Evolutionary conservation across 2,797 vertebrate species (phyloP).

Genomic region (Morelia viridis): DNA sequence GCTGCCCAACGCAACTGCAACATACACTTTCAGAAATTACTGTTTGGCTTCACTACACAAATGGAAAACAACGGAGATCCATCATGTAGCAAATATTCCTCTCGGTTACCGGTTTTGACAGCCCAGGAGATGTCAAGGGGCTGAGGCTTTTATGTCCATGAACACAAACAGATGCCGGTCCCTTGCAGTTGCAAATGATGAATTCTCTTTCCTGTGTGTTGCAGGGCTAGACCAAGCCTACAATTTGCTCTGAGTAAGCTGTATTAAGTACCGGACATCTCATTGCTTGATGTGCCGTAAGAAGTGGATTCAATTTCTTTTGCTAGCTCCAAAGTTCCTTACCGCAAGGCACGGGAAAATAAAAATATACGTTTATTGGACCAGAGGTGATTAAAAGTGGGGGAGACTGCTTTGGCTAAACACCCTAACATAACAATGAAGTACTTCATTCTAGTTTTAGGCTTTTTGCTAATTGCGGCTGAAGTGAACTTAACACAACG

Average conservation of each 20-base stretch:
- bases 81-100: conserved; percentile 9
- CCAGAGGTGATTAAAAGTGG: neutral
- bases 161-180: neutral
- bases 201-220: neutral
- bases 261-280: neutral
- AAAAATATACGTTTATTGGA: neutral
- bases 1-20: neutral
- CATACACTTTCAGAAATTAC: neutral
- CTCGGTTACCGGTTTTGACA: neutral
- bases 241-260: neutral
- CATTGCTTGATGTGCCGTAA: neutral
- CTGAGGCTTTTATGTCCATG: neutral
- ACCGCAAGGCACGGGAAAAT: too few relatives aligned
- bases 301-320: neutral
- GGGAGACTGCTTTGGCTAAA: neutral
- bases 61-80: conserved; percentile 12
- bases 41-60: neutral
- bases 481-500: neutral
- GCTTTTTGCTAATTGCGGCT: neutral
- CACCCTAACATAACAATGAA: neutral
- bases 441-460: neutral
- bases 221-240: neutral
- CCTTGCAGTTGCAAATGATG: neutral
- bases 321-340: neutral
- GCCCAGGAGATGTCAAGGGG: neutral